Conservation (phyloP, 2,113 vertebrate genomes). For the human region DNA sequence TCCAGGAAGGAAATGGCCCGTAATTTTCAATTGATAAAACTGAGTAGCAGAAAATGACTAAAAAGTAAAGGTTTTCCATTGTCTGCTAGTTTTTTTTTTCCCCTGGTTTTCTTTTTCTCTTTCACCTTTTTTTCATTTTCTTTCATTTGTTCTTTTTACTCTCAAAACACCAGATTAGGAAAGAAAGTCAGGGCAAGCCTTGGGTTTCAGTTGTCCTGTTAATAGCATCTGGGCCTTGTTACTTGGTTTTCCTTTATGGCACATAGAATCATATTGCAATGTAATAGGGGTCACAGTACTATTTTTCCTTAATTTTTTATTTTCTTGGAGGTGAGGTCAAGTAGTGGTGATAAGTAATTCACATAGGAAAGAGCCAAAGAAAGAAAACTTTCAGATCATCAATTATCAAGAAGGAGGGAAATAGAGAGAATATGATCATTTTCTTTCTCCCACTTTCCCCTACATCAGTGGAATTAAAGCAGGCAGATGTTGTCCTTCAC, state of each 20-base stretch:
- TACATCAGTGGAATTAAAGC: slow-evolving; percentile 16
- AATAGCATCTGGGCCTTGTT: slow-evolving; percentile 78
- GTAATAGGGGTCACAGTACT: slow-evolving; percentile 63
- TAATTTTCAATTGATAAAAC: background rate
- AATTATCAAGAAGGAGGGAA: background rate
- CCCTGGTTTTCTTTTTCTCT: background rate
- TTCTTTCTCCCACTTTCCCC: background rate
- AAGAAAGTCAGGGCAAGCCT: background rate
- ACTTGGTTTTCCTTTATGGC: slow-evolving; percentile 66
- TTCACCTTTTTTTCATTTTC: background rate
- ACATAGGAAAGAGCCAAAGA: slow-evolving; percentile 51
- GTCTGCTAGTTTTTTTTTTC: background rate
- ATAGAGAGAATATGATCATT: background rate
- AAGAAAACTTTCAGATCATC: background rate
- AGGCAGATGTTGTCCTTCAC: slow-evolving; percentile 3
- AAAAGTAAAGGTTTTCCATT: background rate
- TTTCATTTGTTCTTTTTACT: background rate
- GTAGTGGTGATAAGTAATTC: slow-evolving; percentile 56
- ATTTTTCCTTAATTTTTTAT: background rate
- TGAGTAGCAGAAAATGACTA: slow-evolving; percentile 2
- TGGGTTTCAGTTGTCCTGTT: slow-evolving; percentile 35
- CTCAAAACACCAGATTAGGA: background rate
- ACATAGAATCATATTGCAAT: slow-evolving; percentile 6
- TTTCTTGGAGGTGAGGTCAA: slow-evolving; percentile 44
- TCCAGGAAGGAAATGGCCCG: background rate